Evolutionary conservation across 2,113 vertebrate species (phyloP), one percentile per base, ranked within the genome.

Genomic region (Chaetops frenatus): DNA sequence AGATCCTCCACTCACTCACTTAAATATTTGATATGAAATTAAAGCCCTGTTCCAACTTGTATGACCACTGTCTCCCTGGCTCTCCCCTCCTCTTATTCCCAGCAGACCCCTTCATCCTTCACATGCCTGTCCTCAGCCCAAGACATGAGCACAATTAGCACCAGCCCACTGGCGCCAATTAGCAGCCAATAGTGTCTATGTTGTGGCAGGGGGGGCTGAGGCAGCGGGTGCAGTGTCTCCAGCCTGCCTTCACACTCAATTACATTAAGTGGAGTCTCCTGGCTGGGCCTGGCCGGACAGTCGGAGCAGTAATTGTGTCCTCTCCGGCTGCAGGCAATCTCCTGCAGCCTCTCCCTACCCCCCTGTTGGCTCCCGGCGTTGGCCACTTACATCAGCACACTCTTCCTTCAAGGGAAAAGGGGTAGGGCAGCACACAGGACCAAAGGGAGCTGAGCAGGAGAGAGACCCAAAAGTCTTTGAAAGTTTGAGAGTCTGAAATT

Each of bases 101-200:
- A 96, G 95, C 90, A 86, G 96, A 89, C 91, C 94, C 95, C 93
- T 96, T 94, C 97, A 97, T 97, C 95, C 67, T 58, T 95, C 82
- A 89, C 96, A 97, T 83, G 88, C 61, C 36, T 88, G 94, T 97
- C 97, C 97, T 97, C 97, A 97, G 95, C 95, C 96, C 92, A 69
- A 97, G 97, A 97, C 98, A 98, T 96, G 97, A 98, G 98, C 96
- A 97, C 98, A 99, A 99, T 99, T 99, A 99, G 99, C 98, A 99
- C 98, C 91, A 99, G 98, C 98, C 98, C 98, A 99, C 98, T 99
- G 99, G 99, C 99, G 99, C 99, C 99, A 99, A 99, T 99, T 99
- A 99, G 98, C 98, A 99, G 98, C 99, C 99, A 99, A 99, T 99
- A 99, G 98, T 98, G 98, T 98, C 98, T 98, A 94, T 98, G 82